phyloP scores from a whole-genome alignment of 2,888 invertebrate genomes.

The Polylopha cassiicola region DNA sequence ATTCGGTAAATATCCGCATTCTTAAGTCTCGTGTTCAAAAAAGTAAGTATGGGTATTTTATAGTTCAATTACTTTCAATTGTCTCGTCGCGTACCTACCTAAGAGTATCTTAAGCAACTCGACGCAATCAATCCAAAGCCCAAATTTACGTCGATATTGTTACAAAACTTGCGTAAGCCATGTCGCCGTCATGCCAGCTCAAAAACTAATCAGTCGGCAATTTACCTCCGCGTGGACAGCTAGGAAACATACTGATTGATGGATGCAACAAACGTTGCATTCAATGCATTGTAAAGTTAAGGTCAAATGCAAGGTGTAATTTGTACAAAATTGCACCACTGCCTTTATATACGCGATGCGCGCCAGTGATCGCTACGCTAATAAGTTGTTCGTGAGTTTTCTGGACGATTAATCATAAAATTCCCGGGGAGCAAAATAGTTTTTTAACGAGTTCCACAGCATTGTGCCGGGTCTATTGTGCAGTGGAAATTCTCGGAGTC shows the following conservation, averaged over 20 bases:
- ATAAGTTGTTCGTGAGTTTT: conserved; percentile 9
- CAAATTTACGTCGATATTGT: conserved; percentile 25
- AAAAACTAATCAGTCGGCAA: conserved; percentile 25
- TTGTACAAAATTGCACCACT: conserved; percentile 3
- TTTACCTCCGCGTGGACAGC: conserved; percentile 13
- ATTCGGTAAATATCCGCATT: too few relatives aligned
- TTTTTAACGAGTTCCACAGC: conserved; percentile 49
- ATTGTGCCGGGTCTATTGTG: conserved; percentile 47
- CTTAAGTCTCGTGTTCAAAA: too few relatives aligned
- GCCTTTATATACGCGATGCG: background rate
- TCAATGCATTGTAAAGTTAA: conserved; percentile 14
- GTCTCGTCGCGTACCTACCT: too few relatives aligned
- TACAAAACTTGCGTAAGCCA: conserved; percentile 29
- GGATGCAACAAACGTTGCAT: conserved; percentile 1
- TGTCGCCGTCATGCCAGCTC: conserved; percentile 17
- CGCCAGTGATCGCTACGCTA: conserved; percentile 19
- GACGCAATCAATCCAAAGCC: conserved; percentile 29
- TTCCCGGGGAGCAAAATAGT: conserved; percentile 9
- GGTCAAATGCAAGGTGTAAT: conserved; percentile 6
- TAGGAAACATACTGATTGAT: conserved; percentile 5
- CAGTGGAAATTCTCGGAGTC: conserved; percentile 21
- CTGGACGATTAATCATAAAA: conserved; percentile 20
- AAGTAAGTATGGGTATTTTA: too few relatives aligned
- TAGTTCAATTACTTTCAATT: too few relatives aligned
- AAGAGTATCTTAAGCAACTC: conserved; percentile 14